Evolutionary conservation across 2,797 vertebrate genomes (phyloP).

Genomic region (Pantherophis vulpinus): DNA sequence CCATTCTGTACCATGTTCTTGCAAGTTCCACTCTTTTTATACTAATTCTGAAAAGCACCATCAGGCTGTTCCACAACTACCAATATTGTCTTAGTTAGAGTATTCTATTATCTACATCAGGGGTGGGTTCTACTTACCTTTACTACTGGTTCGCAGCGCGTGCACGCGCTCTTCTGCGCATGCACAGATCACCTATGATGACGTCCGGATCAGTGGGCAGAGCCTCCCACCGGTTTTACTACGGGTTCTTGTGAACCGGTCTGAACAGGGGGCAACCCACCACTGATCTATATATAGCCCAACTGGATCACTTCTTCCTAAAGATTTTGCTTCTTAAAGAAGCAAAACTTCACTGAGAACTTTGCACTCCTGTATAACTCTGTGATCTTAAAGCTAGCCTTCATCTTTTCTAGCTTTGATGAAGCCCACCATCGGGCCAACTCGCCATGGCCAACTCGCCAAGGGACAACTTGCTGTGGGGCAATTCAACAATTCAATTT

Average conservation of each 20-base stretch:
- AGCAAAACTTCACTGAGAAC: not conserved
- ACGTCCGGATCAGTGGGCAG: too few relatives aligned
- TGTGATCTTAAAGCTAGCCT: not conserved
- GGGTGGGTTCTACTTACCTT: too few relatives aligned
- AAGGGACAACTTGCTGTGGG: too few relatives aligned
- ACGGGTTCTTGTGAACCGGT: too few relatives aligned
- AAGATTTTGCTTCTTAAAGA: not conserved
- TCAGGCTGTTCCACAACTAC: not conserved
- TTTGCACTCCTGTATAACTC: not conserved
- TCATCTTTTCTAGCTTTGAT: not conserved
- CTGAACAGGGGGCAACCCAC: too few relatives aligned
- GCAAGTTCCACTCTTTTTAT: not conserved
- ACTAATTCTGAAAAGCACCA: not conserved
- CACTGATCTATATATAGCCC: not conserved
- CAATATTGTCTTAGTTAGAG: not conserved
- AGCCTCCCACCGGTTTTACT: too few relatives aligned
- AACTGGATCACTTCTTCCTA: not conserved
- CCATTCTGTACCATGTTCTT: not conserved
- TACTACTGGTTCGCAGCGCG: too few relatives aligned
- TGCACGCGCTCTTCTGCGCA: too few relatives aligned
- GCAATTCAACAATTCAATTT: too few relatives aligned
- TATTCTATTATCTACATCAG: not conserved
- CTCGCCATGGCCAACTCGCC: not conserved
- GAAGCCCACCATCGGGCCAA: not conserved
- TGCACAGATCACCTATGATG: too few relatives aligned